Base-by-base conservation (phyloP, 2,888 invertebrate genomes). In the Cacoxenus indagator region DNA sequence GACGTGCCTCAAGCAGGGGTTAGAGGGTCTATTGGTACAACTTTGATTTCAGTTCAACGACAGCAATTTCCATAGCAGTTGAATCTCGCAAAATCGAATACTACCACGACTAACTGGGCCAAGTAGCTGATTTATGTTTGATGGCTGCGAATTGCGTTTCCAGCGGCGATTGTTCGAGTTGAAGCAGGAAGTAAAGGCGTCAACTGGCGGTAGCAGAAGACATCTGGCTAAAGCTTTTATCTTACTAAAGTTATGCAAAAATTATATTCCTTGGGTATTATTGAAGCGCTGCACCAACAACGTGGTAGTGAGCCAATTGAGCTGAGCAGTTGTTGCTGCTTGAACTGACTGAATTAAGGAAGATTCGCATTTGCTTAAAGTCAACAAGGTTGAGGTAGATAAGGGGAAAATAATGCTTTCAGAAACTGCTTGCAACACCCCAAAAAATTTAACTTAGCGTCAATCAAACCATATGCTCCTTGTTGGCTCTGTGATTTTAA, bases 291-390 rank as follows among this genome's bases (percentile, higher is more conserved):
- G 27, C 57, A 27, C n/a, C 17, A 57, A 29, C n/a, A 57, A 29
- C 26, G 11, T n/a, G 14, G 37, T 5, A 57, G 29, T 55, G 31
- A n/a, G 29, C 29, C n/a, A 31, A 31, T 9, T 6, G 31, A 4
- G 31, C 37, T 1, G 5, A 78, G 81, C 84, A 83, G 81, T 84
- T 81, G 81, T 81, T 83, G 78, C 74, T 71, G 73, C 78, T 81
- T n/a, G n/a, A 81, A 82, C 82, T 74, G 81, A 81, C 82, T 83
- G 83, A 81, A 83, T 76, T 73, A 75, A 79, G 64, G 29, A 29
- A 22, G 54, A 48, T 68, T 45, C 29, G n/a, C 62, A 61, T 70
- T 70, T 65, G 70, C 70, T 69, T 70, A 70, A 4, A 37, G 69
- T 65, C 70, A 62, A 54, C 70, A 65, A 65, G 64, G 70, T 26